phyloP scores from a whole-genome alignment of 1,140 invertebrate genomes.

The Anastatus disparis region DNA sequence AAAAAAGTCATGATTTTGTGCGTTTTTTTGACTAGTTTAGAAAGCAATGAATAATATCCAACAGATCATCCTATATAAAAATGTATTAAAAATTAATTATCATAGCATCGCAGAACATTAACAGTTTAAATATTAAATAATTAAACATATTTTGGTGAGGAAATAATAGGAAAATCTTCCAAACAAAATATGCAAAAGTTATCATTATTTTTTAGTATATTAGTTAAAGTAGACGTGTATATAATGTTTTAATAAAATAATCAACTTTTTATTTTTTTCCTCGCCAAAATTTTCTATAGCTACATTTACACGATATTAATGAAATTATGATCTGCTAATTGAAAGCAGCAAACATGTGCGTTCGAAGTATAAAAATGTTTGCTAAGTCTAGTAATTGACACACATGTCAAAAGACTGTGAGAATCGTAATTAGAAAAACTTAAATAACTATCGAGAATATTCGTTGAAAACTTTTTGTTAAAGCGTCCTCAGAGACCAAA shows the following conservation, averaged over 20 bases:
- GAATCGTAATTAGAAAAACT: conserved; percentile 2
- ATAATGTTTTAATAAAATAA: conserved; percentile 17
- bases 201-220: conserved; percentile 8
- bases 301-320: not conserved
- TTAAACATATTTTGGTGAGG: not conserved
- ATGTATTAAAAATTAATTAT: too few species aligned
- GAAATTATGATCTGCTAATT: not conserved
- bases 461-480: not conserved
- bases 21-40: not conserved
- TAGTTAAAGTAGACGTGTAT: conserved; percentile 12
- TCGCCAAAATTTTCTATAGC: not conserved
- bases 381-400: conserved; percentile 17
- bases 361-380: conserved; percentile 27
- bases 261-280: not conserved
- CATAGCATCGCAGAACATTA: too few species aligned
- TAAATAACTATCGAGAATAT: conserved; percentile 8
- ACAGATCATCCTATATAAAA: not conserved
- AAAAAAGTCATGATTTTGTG: not conserved
- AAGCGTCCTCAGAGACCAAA: conserved; percentile 13
- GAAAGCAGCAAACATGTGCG: conserved; percentile 3
- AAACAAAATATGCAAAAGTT: conserved; percentile 2
- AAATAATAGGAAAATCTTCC: not conserved
- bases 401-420: not conserved
- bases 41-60: not conserved
- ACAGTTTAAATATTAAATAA: too few species aligned